Base-by-base conservation (phyloP, 2,888 invertebrate species). In the Hypena proboscidalis region DNA sequence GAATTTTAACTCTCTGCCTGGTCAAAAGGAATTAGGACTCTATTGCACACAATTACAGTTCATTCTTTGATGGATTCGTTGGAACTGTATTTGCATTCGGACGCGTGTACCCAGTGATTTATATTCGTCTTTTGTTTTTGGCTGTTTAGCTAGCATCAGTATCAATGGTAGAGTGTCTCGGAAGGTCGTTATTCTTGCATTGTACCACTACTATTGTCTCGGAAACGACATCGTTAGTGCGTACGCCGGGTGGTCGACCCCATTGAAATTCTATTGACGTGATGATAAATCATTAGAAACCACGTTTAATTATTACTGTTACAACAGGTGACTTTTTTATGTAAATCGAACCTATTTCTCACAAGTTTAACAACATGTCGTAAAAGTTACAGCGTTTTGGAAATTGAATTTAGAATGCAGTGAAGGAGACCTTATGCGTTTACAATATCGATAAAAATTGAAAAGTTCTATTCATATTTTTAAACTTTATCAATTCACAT, bases 61-160 rank as follows among this genome's bases (percentile, higher is more conserved):
- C 44, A 70, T 52, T 67, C 40, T 71, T 55, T 37, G 15, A 42
- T 44, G 43, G 34, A 34, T 45, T 14, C 11, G 11, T 15, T 21
- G 37, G 35, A 66, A 54, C 50, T 60, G 66, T 71, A 67, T 61
- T 78, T 73, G 75, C 70, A 77, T 78, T 74, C 58, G 57, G 70
- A 79, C 72, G 77, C 77, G 77, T 80, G 72, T 75, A 73, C 65
- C 74, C 33, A 62, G 83, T 90, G 89, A 90, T 90, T 90, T 90
- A 90, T 89, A 82, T 74, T 70, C 79, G 66, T 83, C 88, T 87
- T 86, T 90, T 89, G 90, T 90, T 90, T 90, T 89, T 89, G 86
- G 77, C 74, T 88, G 82, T 88, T 90, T 85, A 84, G 82, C 82
- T 73, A 74, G 78, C 73, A 70, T 74, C 71, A 72, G 83, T 83